Evolutionary conservation across 2,113 vertebrate species (phyloP).

Genomic region (Anarhynchus alexandrinus): DNA sequence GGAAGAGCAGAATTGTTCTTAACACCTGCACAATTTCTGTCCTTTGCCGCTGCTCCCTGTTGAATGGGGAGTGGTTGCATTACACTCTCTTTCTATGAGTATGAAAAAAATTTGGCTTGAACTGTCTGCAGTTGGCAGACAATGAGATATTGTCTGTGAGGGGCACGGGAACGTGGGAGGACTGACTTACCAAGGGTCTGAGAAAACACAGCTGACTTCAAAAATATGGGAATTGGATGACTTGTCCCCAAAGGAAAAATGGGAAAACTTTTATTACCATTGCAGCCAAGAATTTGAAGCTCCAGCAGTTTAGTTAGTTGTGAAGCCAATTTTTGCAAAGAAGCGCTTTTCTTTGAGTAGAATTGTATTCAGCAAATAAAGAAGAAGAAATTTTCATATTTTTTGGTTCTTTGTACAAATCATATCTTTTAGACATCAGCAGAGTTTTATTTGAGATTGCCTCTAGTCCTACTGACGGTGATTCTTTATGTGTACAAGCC

Average conservation of each 20-base stretch:
- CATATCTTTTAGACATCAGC: not conserved
- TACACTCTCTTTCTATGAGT: not conserved
- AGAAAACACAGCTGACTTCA: not conserved
- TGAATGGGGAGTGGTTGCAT: not conserved
- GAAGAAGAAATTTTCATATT: not conserved
- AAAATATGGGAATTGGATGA: conserved; percentile 5
- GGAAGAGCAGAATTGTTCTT: not conserved
- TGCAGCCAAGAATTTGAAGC: not conserved
- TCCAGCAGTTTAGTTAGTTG: not conserved
- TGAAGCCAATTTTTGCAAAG: conserved; percentile 8
- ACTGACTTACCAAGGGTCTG: not conserved
- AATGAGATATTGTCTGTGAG: not conserved
- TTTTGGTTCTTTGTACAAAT: not conserved
- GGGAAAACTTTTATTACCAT: not conserved
- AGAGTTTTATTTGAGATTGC: not conserved
- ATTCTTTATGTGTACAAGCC: not conserved
- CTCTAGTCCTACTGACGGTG: not conserved
- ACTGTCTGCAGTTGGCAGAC: not conserved
- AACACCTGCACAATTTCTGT: not conserved
- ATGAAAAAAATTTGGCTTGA: not conserved
- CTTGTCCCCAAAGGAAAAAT: not conserved
- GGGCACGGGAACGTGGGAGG: not conserved
- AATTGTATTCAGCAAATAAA: not conserved
- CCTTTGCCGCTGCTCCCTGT: not conserved
- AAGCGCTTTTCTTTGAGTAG: not conserved